Percentiles rank a stretch among this genome's conserved stretches.
Evolutionary conservation across 2,888 invertebrate genomes (phyloP).

Genomic region (Nineta flava): DNA sequence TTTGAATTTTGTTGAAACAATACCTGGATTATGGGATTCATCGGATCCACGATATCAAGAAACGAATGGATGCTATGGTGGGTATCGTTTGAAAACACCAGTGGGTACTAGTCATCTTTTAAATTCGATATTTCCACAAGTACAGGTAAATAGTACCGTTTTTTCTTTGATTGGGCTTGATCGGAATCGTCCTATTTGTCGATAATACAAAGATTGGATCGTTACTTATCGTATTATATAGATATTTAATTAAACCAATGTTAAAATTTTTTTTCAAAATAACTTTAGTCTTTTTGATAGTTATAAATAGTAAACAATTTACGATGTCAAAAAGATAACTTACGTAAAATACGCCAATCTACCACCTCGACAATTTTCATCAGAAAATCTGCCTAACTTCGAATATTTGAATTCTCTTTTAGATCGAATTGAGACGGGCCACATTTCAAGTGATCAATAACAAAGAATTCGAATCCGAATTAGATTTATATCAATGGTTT

Average conservation of each 20-base stretch:
- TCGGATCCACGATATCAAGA: conserved; percentile 32
- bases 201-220: too few relatives aligned
- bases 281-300: too few relatives aligned
- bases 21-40: conserved; percentile 50
- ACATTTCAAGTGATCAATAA: conserved; percentile 20
- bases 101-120: conserved; percentile 41
- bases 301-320: too few relatives aligned
- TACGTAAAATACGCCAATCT: too few relatives aligned
- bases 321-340: too few relatives aligned
- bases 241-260: too few relatives aligned
- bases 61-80: conserved; percentile 39
- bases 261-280: too few relatives aligned
- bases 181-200: too few relatives aligned
- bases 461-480: conserved; percentile 35
- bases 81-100: conserved; percentile 40
- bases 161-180: too few relatives aligned
- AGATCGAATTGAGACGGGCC: conserved; percentile 23
- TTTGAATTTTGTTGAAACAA: conserved; percentile 46
- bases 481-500: conserved; percentile 57
- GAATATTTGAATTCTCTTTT: conserved; percentile 5
- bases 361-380: too few relatives aligned
- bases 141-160: conserved; percentile 30
- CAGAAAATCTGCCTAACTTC: too few relatives aligned
- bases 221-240: too few relatives aligned
- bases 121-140: conserved; percentile 49